phyloP scores from a whole-genome alignment of 1,140 invertebrate species.

The Magallana gigas region DNA sequence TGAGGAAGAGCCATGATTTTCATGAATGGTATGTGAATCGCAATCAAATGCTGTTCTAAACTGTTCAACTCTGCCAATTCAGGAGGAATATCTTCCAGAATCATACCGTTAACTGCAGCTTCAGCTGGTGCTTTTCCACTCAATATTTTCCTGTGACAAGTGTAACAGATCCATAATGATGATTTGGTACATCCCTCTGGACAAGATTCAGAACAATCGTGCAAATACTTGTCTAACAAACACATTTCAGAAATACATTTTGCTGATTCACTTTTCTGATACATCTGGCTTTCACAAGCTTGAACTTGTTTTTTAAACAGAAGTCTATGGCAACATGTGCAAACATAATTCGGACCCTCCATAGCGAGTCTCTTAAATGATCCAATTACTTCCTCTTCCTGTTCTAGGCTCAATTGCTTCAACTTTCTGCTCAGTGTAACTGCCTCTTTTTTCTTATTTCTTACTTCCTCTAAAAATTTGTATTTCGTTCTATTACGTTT shows the following conservation, averaged over 20 bases:
- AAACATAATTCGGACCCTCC: too few relatives aligned
- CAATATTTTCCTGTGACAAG: constrained; percentile 23
- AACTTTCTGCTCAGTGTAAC: neutral
- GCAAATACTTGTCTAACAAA: neutral
- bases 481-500: too few relatives aligned
- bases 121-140: constrained; percentile 6
- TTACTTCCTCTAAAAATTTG: too few relatives aligned
- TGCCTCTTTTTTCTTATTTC: neutral
- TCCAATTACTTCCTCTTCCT: neutral
- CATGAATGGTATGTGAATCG: constrained; percentile 38
- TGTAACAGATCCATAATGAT: constrained; percentile 32
- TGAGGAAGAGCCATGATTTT: constrained; percentile 30
- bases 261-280: neutral
- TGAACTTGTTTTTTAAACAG: neutral
- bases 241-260: neutral
- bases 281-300: neutral
- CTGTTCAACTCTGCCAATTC: constrained; percentile 10
- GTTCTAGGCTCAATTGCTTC: neutral
- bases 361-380: too few relatives aligned
- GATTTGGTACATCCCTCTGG: neutral
- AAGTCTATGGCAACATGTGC: neutral
- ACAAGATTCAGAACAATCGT: neutral
- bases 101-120: constrained; percentile 11
- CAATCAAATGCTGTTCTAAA: constrained; percentile 42
- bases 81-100: neutral